phyloP scores from a whole-genome alignment of 2,888 invertebrate genomes.

The Carpatolechia fugitivella region DNA sequence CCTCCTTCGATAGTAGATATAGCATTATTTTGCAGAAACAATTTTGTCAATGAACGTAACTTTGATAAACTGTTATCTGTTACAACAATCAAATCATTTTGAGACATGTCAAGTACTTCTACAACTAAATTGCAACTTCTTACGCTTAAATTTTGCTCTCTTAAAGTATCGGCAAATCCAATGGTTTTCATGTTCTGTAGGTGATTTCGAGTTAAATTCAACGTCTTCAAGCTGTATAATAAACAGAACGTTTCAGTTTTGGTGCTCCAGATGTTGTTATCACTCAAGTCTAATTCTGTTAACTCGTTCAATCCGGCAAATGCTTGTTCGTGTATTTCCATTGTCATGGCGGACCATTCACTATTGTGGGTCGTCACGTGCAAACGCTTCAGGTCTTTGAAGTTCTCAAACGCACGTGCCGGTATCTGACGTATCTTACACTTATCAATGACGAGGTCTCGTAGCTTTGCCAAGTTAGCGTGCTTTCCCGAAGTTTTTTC shows the following conservation, averaged over 20 bases:
- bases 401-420: slow-evolving; percentile 82
- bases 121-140: slow-evolving; percentile 84
- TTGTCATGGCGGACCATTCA: slow-evolving; percentile 88
- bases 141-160: slow-evolving; percentile 76
- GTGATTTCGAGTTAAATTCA: slow-evolving; percentile 88
- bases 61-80: slow-evolving; percentile 85
- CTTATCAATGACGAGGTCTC: slow-evolving; percentile 84
- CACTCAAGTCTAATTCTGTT: slow-evolving; percentile 83
- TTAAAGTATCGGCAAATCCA: slow-evolving; percentile 85
- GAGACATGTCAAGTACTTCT: slow-evolving; percentile 85
- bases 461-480: slow-evolving; percentile 81
- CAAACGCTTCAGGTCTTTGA: slow-evolving; percentile 83
- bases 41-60: slow-evolving; percentile 82
- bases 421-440: slow-evolving; percentile 89
- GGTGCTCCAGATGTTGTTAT: slow-evolving; percentile 88
- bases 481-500: slow-evolving; percentile 72
- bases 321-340: slow-evolving; percentile 85
- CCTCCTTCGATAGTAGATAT: slow-evolving; percentile 86
- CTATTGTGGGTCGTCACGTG: slow-evolving; percentile 87
- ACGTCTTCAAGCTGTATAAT: slow-evolving; percentile 82
- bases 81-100: slow-evolving; percentile 85
- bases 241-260: slow-evolving; percentile 86
- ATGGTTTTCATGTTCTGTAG: slow-evolving; percentile 87
- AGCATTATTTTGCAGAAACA: slow-evolving; percentile 87
- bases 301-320: slow-evolving; percentile 84